phyloP scores from a whole-genome alignment of 2,113 vertebrate species.

The Trochalopteron elliotii region DNA sequence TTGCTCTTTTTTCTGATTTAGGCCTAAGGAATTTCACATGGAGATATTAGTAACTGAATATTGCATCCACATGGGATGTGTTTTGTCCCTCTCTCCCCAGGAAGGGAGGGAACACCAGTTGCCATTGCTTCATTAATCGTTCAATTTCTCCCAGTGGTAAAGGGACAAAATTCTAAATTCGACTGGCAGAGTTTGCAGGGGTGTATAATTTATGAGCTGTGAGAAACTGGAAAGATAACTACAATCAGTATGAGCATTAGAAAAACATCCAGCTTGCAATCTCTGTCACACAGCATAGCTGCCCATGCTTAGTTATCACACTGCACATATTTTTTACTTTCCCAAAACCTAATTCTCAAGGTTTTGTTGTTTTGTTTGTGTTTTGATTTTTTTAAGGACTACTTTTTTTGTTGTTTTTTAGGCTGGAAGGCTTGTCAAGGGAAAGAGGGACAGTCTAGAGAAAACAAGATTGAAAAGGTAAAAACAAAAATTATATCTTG shows the following conservation, averaged over 20 bases:
- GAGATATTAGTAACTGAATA: not conserved
- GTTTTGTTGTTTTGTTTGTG: not conserved
- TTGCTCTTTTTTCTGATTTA: not conserved
- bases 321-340: slow-evolving; percentile 1
- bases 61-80: not conserved
- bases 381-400: not conserved
- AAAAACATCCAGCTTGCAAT: slow-evolving; percentile 26
- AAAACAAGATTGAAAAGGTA: not conserved
- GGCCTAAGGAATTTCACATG: not conserved
- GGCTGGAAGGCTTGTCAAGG: not conserved
- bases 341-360: not conserved
- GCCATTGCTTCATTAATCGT: not conserved
- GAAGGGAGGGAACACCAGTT: not conserved
- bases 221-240: slow-evolving; percentile 28
- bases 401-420: not conserved
- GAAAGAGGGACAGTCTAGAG: not conserved
- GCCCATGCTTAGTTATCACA: slow-evolving; percentile 10
- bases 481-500: not conserved
- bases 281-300: not conserved
- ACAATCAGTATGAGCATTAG: not conserved
- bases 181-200: not conserved
- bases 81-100: not conserved
- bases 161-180: slow-evolving; percentile 7
- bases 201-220: slow-evolving; percentile 12
- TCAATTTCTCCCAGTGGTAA: not conserved